Percentiles rank a stretch among this genome's conserved stretches.
phyloP scores from a whole-genome alignment of 2,888 invertebrate genomes.

The Caenorhabditis panamensis region DNA sequence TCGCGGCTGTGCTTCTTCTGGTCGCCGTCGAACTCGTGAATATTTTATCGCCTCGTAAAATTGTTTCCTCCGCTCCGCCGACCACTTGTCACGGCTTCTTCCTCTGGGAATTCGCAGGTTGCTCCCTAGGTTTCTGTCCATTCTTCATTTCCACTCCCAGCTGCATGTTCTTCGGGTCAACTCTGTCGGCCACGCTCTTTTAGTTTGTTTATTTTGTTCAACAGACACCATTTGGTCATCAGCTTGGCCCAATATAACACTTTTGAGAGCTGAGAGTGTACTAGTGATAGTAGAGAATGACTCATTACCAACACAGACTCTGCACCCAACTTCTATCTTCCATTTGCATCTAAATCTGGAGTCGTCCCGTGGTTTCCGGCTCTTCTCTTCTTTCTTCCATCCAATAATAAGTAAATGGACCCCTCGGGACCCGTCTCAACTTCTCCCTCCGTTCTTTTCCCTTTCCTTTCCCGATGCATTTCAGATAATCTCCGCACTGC shows the following conservation, averaged over 20 bases:
- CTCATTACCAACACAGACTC: too few relatives aligned
- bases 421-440: slow-evolving; percentile 25
- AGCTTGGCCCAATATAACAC: too few relatives aligned
- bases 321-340: background rate
- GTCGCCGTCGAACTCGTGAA: slow-evolving; percentile 38
- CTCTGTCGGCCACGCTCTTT: background rate
- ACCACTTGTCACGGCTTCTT: slow-evolving; percentile 10
- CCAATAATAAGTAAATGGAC: slow-evolving; percentile 25
- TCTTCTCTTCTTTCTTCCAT: slow-evolving; percentile 11
- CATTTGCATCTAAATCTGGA: background rate
- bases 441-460: slow-evolving; percentile 10
- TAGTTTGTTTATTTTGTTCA: too few relatives aligned
- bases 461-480: slow-evolving; percentile 30
- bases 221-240: too few relatives aligned
- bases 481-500: slow-evolving; percentile 52
- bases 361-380: background rate
- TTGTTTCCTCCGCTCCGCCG: slow-evolving; percentile 27
- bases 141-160: background rate
- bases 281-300: too few relatives aligned
- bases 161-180: background rate
- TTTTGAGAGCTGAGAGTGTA: too few relatives aligned
- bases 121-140: slow-evolving; percentile 11
- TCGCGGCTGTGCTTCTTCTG: slow-evolving; percentile 17
- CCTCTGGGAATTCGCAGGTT: slow-evolving; percentile 36
- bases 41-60: slow-evolving; percentile 57